phyloP scores from a whole-genome alignment of 2,888 invertebrate genomes.

The Alcis repandata region DNA sequence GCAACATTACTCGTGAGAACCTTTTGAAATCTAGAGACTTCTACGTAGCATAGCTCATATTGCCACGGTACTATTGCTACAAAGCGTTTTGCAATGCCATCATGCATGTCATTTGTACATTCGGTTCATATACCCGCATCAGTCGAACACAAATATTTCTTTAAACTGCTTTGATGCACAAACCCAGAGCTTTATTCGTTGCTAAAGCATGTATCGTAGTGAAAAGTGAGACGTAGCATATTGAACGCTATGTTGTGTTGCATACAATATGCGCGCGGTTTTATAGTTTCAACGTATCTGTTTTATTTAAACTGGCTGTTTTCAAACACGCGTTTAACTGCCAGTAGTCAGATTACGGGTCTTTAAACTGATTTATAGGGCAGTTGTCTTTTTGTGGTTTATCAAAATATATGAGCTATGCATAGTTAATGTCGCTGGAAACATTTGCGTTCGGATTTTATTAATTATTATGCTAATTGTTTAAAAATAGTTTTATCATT shows the following conservation, averaged over 20 bases:
- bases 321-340: slow-evolving; percentile 37
- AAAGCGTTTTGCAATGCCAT: too few relatives aligned
- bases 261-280: background rate
- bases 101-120: too few relatives aligned
- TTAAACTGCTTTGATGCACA: too few relatives aligned
- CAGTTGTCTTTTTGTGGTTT: slow-evolving; percentile 30
- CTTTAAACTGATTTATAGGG: slow-evolving; percentile 40
- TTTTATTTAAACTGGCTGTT: slow-evolving; percentile 34
- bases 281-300: slow-evolving; percentile 27
- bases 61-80: too few relatives aligned
- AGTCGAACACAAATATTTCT: too few relatives aligned
- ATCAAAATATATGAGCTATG: slow-evolving; percentile 17
- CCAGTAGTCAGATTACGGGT: slow-evolving; percentile 34
- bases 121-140: too few relatives aligned
- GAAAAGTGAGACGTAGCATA: too few relatives aligned
- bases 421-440: slow-evolving; percentile 10
- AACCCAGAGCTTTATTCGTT: too few relatives aligned
- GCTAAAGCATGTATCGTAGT: too few relatives aligned
- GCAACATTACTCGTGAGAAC: too few relatives aligned
- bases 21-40: too few relatives aligned
- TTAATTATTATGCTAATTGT: slow-evolving; percentile 19
- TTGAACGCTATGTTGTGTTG: background rate
- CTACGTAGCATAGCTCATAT: too few relatives aligned
- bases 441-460: slow-evolving; percentile 26
- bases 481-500: slow-evolving; percentile 7